Base-by-base conservation (phyloP, 2,888 invertebrate species). In the Empis livida region DNA sequence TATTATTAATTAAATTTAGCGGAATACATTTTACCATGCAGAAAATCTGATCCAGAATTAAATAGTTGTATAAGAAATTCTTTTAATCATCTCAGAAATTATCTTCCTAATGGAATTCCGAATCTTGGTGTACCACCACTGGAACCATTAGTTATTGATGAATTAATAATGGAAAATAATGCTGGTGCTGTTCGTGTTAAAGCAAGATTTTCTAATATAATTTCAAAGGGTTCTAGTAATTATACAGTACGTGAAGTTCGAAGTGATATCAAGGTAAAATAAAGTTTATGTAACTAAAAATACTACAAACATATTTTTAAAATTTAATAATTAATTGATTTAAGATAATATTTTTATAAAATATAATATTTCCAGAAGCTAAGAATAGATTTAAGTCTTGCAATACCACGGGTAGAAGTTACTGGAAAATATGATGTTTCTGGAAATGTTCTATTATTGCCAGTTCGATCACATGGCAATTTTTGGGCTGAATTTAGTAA, bases 401-500 rank as follows among this genome's bases (percentile, higher is more conserved):
- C 71, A 58, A 64, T 46, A 30, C 85, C 85, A 1, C 76, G 80
- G 50, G 80, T 86, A 49, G 84, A 85, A 62, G 78, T 83, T 48
- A 77, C 79, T 4, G 87, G 87, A 39, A 77, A 75, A 53, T 87
- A 87, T 63, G 84, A 86, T 58, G 83, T 86, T 0, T 77, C 76
- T 1, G 86, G 87, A 16, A 84, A 85, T 58, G 82, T 87, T 31
- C 70, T 88, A 15, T 72, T 86, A 15, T 82, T 87, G 61, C 86
- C 86, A 0, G 84, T 88, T 14, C 73, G 84, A 51, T 84, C 85
- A 5, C 78, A 80, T 57, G 87, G 87, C 17, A 80, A 86, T 57
- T 88, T 87, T 65, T 84, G 84, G 84, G 84, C 85, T 11, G 75
- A 80, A 44, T 85, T 86, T 59, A 74, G 86, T 85, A 70, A 77